Evolutionary conservation across 2,113 vertebrate genomes (phyloP), one percentile per base, ranked within the genome.

Genomic region (Sinocyclocheilus maitianheensis): DNA sequence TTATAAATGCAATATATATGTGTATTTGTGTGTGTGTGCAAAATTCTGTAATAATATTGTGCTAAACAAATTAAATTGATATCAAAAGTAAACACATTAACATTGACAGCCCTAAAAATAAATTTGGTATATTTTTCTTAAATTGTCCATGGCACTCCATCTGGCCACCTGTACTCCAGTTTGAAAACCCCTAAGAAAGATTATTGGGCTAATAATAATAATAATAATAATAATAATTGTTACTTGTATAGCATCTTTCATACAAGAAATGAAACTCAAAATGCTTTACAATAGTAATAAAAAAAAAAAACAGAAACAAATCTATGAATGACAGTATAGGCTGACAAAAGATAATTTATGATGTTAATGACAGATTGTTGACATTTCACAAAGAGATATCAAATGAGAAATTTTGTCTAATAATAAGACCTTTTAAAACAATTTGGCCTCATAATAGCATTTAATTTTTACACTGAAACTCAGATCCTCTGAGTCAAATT

Each of bases 331-430:
- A 79, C 79, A 82, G 58, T n/a, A 34, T n/a, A 34, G 58, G 69
- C 53, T 79, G 79, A 86, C 76, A 84, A 55, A 7, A 40, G 5
- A 40, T 40, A 7, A 40, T 7, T 7, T 1, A 63, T 60, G 10
- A 16, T 24, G 20, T 53, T 69, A 46, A 60, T 30, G 46, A 84
- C 85, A 86, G 77, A 76, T 67, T 71, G 53, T 76, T 26, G 76
- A 34, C 18, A 65, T 26, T 24, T 53, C 67, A n/a, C 14, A 34
- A 60, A 67, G 26, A 58, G 71, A 76, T 48, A 43, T 83, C 81
- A 82, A 77, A 86, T 75, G 34, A 75, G 3, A 77, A 46, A 40
- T 58, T 83, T 79, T 55, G 24, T 0, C 53, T 60, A 4, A 1
- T 3, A 80, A 26, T 80, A 20, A 80, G 58, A 80, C 78, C 78